These are phyloP conservation scores for Drosophila pseudotalamancana DNA, from an alignment of 2,888 invertebrate species.

Conservation along the genomic window DNA sequence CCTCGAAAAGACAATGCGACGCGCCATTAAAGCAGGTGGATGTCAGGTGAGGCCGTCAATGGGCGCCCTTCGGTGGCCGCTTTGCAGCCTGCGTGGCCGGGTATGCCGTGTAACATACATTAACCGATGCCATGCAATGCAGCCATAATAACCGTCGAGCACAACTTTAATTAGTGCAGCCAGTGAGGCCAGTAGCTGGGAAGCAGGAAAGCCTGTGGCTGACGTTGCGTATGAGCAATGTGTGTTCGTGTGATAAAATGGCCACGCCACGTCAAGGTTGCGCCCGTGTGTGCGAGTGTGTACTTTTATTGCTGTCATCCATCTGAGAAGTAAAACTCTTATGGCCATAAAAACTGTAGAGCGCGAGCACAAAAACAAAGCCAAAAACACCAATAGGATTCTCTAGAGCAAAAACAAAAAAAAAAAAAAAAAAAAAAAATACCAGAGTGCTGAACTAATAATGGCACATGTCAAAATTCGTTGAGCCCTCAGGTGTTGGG, in stretches of 20 bases:
- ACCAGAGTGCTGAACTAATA: slow-evolving; percentile 82
- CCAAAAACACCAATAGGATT: slow-evolving; percentile 43
- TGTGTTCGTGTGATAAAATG: slow-evolving; percentile 76
- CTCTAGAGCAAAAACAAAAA: slow-evolving; percentile 41
- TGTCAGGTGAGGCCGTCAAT: slow-evolving; percentile 10
- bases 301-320: slow-evolving; percentile 75
- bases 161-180: slow-evolving; percentile 76
- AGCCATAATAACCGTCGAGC: slow-evolving; percentile 75
- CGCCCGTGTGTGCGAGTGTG: slow-evolving; percentile 12
- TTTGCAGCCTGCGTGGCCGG: slow-evolving; percentile 5
- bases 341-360: slow-evolving; percentile 76
- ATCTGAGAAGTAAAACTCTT: slow-evolving; percentile 76
- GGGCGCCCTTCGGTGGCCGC: slow-evolving; percentile 1
- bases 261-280: slow-evolving; percentile 66
- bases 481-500: slow-evolving; percentile 54
- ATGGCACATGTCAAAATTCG: slow-evolving; percentile 83
- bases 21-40: slow-evolving; percentile 66
- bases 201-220: slow-evolving; percentile 58
- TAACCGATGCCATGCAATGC: slow-evolving; percentile 79
- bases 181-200: slow-evolving; percentile 65
- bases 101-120: slow-evolving; percentile 70
- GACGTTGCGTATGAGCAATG: slow-evolving; percentile 77
- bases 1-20: slow-evolving; percentile 64
- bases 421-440: too few species aligned
- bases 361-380: slow-evolving; percentile 61